Evolutionary conservation across 2,113 vertebrate genomes (phyloP).

Genomic region (Cebidichthys violaceus): DNA sequence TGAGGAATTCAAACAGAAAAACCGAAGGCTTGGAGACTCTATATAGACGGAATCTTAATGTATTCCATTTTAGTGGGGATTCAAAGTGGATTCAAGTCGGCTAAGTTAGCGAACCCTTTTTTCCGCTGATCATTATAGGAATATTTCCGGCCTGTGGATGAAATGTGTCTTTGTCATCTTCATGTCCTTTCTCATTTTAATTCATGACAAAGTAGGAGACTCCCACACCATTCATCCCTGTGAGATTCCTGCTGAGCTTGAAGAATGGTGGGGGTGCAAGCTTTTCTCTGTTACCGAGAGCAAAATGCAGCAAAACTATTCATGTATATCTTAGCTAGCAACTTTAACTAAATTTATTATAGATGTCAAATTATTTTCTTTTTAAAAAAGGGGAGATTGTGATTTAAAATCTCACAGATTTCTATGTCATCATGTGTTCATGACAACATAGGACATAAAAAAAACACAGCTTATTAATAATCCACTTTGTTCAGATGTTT

Average conservation of each 20-base stretch:
- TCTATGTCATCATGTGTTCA: not conserved
- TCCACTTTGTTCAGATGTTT: not conserved
- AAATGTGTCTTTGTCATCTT: slow-evolving; percentile 20
- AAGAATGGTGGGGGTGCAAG: not conserved
- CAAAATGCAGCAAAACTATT: not conserved
- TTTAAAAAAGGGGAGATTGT: not conserved
- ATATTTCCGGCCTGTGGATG: slow-evolving; percentile 12
- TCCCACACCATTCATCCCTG: slow-evolving; percentile 18
- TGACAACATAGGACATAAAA: not conserved
- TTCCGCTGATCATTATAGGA: not conserved
- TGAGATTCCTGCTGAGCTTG: not conserved
- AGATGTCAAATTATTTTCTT: not conserved
- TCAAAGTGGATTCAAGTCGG: not conserved
- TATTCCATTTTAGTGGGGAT: not conserved
- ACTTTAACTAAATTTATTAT: not conserved
- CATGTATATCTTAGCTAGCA: not conserved
- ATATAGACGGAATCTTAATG: not conserved
- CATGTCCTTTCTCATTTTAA: slow-evolving; percentile 5
- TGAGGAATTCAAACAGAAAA: slow-evolving; percentile 6
- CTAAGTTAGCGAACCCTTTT: not conserved
- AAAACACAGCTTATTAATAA: not conserved
- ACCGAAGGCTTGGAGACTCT: not conserved
- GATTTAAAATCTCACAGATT: not conserved
- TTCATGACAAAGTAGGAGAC: slow-evolving; percentile 6
- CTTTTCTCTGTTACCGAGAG: not conserved